Percentiles rank a stretch among this genome's conserved stretches.
These are phyloP conservation scores for Pristis pectinata DNA, from an alignment of 2,797 vertebrate genomes.

Conservation along the genomic window DNA sequence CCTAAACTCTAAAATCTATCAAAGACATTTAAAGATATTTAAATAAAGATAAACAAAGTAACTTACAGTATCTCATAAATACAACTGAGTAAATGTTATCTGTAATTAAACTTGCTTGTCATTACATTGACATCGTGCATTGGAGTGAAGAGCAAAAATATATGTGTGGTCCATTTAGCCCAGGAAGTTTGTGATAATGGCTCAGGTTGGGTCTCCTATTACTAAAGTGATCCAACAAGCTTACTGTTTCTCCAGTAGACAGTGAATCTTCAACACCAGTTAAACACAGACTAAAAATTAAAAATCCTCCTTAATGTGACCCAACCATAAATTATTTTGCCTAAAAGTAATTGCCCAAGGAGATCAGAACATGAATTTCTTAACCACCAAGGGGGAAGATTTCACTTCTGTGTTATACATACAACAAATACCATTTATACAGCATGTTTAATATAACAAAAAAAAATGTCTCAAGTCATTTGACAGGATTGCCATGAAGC, in stretches of 20 bases:
- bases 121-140: neutral
- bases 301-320: neutral
- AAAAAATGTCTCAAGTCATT: no score
- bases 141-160: neutral
- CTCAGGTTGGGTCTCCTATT: neutral
- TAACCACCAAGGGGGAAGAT: neutral
- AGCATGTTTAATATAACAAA: no score
- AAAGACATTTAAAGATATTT: neutral
- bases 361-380: neutral
- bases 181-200: neutral
- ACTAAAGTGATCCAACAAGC: neutral
- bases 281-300: no score
- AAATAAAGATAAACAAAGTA: constrained; percentile 12
- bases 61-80: neutral
- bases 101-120: neutral
- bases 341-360: neutral
- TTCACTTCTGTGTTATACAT: neutral
- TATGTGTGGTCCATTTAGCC: neutral
- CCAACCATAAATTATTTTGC: neutral
- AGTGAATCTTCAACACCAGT: neutral
- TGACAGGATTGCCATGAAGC: no score
- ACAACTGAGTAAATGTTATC: neutral
- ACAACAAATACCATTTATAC: no score
- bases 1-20: neutral
- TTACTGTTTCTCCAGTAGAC: no score